Conservation (phyloP, 2,113 vertebrate species). For the Plecturocebus donacophilus region DNA sequence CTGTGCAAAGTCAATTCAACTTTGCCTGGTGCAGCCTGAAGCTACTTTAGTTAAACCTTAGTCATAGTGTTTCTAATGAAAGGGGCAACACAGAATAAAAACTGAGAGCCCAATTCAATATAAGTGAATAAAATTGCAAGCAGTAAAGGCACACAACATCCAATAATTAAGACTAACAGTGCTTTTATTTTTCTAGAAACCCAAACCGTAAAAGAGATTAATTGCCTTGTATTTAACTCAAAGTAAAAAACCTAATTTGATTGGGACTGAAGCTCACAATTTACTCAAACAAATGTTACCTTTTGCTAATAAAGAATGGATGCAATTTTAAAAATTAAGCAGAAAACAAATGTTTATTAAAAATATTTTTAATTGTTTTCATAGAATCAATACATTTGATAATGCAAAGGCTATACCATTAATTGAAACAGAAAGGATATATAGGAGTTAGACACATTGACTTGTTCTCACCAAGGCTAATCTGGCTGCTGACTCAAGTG, state of each 20-base stretch:
- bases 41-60: constrained; percentile 71
- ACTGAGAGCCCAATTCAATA: constrained; percentile 34
- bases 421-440: background rate
- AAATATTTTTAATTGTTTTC: background rate
- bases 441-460: background rate
- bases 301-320: background rate
- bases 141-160: background rate
- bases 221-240: constrained; percentile 22
- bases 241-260: constrained; percentile 26
- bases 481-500: background rate
- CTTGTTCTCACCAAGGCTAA: background rate
- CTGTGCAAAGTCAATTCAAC: constrained; percentile 75
- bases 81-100: constrained; percentile 65
- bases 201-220: background rate
- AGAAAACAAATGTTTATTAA: background rate
- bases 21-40: constrained; percentile 67
- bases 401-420: background rate
- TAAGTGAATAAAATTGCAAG: constrained; percentile 43
- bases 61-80: constrained; percentile 67
- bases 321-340: background rate
- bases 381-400: constrained; percentile 9
- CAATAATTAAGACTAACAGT: constrained; percentile 36
- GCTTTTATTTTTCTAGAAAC: constrained; percentile 22
- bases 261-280: background rate
- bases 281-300: background rate